Percentiles rank a stretch among this genome's conserved stretches.
Conservation (phyloP, 2,888 invertebrate species). For the Philopedon plagiatum region DNA sequence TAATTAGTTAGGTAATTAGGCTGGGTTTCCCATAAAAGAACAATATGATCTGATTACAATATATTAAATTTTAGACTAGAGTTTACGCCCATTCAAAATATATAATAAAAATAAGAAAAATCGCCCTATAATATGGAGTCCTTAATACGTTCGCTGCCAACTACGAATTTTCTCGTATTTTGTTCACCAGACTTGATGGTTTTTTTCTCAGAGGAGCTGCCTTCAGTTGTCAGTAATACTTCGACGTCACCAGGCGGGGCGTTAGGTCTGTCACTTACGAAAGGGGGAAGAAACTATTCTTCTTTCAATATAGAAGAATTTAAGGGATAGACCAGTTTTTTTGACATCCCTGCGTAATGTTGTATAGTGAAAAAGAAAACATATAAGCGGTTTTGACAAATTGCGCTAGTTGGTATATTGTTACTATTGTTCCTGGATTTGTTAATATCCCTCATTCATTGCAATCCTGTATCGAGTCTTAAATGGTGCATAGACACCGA, state of each 20-base stretch:
- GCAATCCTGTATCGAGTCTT: neutral
- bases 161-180: no score
- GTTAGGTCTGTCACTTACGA: constrained; percentile 10
- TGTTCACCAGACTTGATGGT: no score
- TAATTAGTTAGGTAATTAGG: no score
- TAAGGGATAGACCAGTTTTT: neutral
- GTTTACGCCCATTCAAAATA: no score
- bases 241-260: neutral
- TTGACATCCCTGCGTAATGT: no score
- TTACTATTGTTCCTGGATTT: constrained; percentile 1
- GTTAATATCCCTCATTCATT: neutral
- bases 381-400: constrained; percentile 1
- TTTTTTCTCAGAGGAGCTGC: neutral
- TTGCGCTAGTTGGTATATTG: constrained; percentile 9
- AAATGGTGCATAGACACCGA: constrained; percentile 5
- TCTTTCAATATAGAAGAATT: constrained; percentile 18
- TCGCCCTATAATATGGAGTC: no score
- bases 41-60: no score
- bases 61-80: no score
- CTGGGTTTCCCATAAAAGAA: no score
- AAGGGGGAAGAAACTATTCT: constrained; percentile 1
- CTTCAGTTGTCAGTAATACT: neutral
- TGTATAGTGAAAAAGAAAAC: constrained; percentile 9
- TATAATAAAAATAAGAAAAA: no score
- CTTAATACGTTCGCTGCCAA: no score